These are phyloP conservation scores for Amyelois transitella DNA, from an alignment of 1,140 invertebrate genomes.

Conservation along the genomic window DNA sequence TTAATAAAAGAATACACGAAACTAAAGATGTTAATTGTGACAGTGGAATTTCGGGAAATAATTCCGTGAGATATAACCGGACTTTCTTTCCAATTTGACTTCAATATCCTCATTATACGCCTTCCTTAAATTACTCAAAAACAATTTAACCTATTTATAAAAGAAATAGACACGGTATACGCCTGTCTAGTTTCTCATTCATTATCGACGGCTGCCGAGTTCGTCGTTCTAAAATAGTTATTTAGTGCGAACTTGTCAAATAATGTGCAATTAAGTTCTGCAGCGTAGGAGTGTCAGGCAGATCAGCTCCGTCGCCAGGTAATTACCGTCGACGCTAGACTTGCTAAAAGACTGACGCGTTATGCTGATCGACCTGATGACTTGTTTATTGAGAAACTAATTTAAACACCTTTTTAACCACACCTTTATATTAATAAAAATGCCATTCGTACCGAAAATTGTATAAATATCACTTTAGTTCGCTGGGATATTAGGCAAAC, in stretches of 20 bases:
- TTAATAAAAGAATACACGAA: slow-evolving; percentile 26
- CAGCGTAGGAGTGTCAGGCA: slow-evolving; percentile 30
- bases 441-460: slow-evolving; percentile 22
- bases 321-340: slow-evolving; percentile 56
- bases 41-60: slow-evolving; percentile 14
- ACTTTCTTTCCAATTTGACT: too few species aligned
- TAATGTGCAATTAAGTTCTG: slow-evolving; percentile 42
- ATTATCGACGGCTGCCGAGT: slow-evolving; percentile 11
- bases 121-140: too few species aligned
- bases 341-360: slow-evolving; percentile 58
- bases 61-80: neutral
- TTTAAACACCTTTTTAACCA: slow-evolving; percentile 21
- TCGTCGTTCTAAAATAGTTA: slow-evolving; percentile 40
- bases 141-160: too few species aligned
- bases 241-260: slow-evolving; percentile 49
- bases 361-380: slow-evolving; percentile 15
- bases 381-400: slow-evolving; percentile 32
- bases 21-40: slow-evolving; percentile 32
- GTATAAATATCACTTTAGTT: slow-evolving; percentile 28
- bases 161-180: neutral
- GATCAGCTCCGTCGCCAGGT: slow-evolving; percentile 51
- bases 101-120: too few species aligned
- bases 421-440: slow-evolving; percentile 19
- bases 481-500: slow-evolving; percentile 27
- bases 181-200: neutral